These are phyloP conservation scores for Ivindomyrus marchei DNA, from an alignment of 2,113 vertebrate species.

Conservation along the genomic window DNA sequence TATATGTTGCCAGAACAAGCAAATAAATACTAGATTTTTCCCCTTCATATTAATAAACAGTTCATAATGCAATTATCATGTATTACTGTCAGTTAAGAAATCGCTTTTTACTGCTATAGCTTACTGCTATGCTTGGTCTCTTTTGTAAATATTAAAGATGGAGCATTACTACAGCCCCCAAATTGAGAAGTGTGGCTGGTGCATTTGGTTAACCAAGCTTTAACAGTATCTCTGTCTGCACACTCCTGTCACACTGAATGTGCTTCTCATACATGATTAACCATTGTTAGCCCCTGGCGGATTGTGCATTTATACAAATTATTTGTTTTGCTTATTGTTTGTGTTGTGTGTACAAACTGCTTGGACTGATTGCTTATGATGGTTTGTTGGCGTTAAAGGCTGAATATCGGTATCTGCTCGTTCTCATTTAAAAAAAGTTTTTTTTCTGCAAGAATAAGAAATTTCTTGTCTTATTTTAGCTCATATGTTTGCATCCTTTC, in stretches of 20 bases:
- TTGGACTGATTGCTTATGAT: not conserved
- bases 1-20: not conserved
- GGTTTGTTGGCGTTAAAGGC: not conserved
- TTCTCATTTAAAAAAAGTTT: not conserved
- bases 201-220: not conserved
- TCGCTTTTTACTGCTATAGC: not conserved
- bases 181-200: not conserved
- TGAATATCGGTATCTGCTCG: not conserved
- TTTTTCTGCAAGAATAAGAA: not conserved
- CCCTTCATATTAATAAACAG: not conserved
- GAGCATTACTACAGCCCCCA: not conserved
- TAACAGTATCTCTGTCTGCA: not conserved
- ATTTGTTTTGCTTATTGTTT: not conserved
- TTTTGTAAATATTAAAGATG: not conserved
- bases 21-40: not conserved
- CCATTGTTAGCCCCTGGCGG: not conserved
- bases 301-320: not conserved
- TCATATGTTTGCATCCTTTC: not conserved
- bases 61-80: not conserved
- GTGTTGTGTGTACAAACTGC: not conserved
- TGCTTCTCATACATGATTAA: slow-evolving; percentile 7
- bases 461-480: not conserved
- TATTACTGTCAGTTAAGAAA: not conserved
- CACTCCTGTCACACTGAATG: not conserved
- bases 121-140: not conserved